These are phyloP conservation scores for Helicolenus hilgendorfi DNA, from an alignment of 2,797 vertebrate species.

Conservation along the genomic window DNA sequence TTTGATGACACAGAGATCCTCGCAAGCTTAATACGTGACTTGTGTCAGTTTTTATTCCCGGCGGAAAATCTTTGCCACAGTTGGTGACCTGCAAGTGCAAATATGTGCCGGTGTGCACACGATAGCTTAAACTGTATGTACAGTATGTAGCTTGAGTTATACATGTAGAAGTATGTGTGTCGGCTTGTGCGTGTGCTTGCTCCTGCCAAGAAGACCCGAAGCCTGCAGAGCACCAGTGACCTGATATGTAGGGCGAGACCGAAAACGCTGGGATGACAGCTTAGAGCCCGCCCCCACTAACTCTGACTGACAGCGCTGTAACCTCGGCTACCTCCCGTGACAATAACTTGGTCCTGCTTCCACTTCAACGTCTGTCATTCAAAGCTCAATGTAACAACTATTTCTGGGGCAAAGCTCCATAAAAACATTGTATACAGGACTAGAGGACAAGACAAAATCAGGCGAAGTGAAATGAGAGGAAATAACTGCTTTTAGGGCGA, in stretches of 20 bases:
- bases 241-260: conserved; percentile 78
- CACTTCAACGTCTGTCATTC: conserved; percentile 71
- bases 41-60: conserved; percentile 37
- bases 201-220: conserved; percentile 51
- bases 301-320: conserved; percentile 79
- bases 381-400: conserved; percentile 39
- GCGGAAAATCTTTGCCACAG: conserved; percentile 30
- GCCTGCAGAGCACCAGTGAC: conserved; percentile 77
- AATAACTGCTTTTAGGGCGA: conserved; percentile 13
- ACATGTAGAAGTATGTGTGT: conserved; percentile 11
- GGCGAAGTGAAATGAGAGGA: conserved; percentile 28
- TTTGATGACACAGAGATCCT: neutral
- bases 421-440: conserved; percentile 35
- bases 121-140: neutral
- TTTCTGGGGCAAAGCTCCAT: conserved; percentile 35
- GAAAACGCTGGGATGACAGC: conserved; percentile 61
- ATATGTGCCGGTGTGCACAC: neutral
- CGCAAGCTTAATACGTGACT: conserved; percentile 3
- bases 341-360: conserved; percentile 61
- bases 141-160: conserved; percentile 16
- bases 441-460: conserved; percentile 17
- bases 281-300: conserved; percentile 72
- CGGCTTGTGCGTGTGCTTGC: conserved; percentile 14
- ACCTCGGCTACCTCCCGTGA: conserved; percentile 67
- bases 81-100: conserved; percentile 8